phyloP scores from a whole-genome alignment of 1,140 invertebrate genomes.

The Eubasilissa regina region DNA sequence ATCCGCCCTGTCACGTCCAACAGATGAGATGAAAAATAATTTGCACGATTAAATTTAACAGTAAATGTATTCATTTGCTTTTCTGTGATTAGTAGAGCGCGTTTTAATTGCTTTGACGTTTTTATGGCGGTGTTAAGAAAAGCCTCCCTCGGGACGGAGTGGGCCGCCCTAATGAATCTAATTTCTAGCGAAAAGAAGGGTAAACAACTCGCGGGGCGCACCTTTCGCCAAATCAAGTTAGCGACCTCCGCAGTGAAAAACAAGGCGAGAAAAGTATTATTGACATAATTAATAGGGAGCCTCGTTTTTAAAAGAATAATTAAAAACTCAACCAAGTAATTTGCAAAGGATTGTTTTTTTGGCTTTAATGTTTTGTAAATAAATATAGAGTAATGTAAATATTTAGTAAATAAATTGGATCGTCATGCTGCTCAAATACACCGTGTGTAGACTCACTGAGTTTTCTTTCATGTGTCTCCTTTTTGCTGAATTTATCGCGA shows the following conservation, averaged over 20 bases:
- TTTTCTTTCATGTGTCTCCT: too few species aligned
- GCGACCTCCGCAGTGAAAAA: constrained; percentile 36
- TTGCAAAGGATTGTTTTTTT: constrained; percentile 41
- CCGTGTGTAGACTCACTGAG: too few species aligned
- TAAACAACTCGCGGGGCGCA: constrained; percentile 39
- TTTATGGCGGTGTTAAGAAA: constrained; percentile 41
- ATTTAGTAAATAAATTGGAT: too few species aligned
- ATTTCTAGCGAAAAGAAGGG: constrained; percentile 52
- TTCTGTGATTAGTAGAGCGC: constrained; percentile 46
- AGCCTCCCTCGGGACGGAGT: constrained; percentile 32
- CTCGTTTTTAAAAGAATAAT: constrained; percentile 8
- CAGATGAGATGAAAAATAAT: constrained; percentile 3
- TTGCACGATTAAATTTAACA: background rate
- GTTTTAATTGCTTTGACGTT: constrained; percentile 54
- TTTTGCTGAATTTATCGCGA: too few species aligned
- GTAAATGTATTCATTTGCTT: constrained; percentile 18
- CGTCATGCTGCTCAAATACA: too few species aligned
- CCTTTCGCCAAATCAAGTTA: constrained; percentile 40
- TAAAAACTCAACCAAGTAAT: constrained; percentile 28
- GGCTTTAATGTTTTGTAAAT: background rate
- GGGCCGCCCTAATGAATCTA: constrained; percentile 48
- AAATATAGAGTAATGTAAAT: too few species aligned
- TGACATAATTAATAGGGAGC: constrained; percentile 46
- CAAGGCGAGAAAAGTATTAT: constrained; percentile 47
- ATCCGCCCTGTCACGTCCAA: background rate